Evolutionary conservation across 2,113 vertebrate species (phyloP).

Genomic region (Spea multiplicata): DNA sequence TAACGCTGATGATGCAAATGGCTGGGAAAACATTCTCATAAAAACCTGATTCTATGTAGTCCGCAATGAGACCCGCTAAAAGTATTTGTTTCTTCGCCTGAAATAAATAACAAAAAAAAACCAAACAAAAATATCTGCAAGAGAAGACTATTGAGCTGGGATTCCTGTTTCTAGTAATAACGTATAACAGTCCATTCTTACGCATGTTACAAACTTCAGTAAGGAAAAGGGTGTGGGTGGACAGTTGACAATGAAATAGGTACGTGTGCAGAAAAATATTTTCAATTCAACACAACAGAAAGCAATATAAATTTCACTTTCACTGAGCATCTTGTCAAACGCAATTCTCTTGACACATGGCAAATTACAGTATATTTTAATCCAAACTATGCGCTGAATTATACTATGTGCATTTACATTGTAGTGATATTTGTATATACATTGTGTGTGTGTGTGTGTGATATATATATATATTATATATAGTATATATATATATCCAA

Average conservation of each 20-base stretch:
- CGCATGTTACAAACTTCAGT: slow-evolving; percentile 18
- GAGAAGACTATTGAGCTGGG: neutral
- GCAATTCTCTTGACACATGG: slow-evolving; percentile 5
- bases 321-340: slow-evolving; percentile 33
- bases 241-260: slow-evolving; percentile 46
- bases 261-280: slow-evolving; percentile 43
- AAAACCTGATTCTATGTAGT: no score
- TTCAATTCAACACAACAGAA: slow-evolving; percentile 39
- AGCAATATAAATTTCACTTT: slow-evolving; percentile 46
- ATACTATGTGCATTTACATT: no score
- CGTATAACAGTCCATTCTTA: slow-evolving; percentile 24
- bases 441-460: no score
- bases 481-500: no score
- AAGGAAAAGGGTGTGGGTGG: slow-evolving; percentile 38
- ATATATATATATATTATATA: no score
- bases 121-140: no score
- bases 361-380: slow-evolving; percentile 41
- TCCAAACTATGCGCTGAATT: slow-evolving; percentile 21
- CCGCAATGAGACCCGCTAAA: no score
- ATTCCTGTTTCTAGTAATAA: slow-evolving; percentile 6
- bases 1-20: no score
- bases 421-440: no score
- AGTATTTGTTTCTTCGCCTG: no score
- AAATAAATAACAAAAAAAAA: no score
- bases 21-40: no score